These are phyloP conservation scores for Mormyrus hasselquistii DNA, from an alignment of 2,797 vertebrate genomes.

Conservation along the genomic window DNA sequence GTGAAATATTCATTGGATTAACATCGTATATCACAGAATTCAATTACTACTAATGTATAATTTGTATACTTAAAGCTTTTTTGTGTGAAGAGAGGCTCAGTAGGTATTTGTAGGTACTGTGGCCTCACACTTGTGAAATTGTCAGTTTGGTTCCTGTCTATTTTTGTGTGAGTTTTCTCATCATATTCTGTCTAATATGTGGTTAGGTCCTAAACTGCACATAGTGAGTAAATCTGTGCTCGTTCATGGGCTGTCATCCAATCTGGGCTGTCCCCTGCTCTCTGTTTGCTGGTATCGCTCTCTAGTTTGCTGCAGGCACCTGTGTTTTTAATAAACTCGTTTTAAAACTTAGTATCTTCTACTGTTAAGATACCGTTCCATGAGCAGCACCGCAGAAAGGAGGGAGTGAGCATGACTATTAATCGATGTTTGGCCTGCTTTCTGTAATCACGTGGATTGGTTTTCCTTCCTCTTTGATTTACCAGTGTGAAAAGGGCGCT, in stretches of 20 bases:
- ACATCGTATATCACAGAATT: background rate
- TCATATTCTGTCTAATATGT: background rate
- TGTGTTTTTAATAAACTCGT: constrained; percentile 23
- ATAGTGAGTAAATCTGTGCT: background rate
- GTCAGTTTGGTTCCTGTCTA: background rate
- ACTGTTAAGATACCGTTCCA: constrained; percentile 20
- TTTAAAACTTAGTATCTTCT: constrained; percentile 31
- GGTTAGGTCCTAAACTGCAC: background rate
- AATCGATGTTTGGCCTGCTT: constrained; percentile 13
- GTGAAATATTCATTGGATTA: background rate
- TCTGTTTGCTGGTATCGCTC: background rate
- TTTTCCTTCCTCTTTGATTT: constrained; percentile 65
- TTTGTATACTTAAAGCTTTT: background rate
- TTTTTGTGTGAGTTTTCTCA: background rate
- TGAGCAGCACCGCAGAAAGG: background rate
- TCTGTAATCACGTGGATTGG: constrained; percentile 58
- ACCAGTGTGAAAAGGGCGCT: constrained; percentile 56
- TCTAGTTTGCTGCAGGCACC: background rate
- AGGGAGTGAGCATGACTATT: background rate
- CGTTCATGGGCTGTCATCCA: background rate
- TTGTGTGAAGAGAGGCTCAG: background rate
- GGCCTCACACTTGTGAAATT: background rate
- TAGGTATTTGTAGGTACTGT: background rate
- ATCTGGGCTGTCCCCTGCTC: background rate
- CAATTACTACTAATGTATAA: background rate